Evolutionary conservation across 2,888 invertebrate genomes (phyloP), one percentile per base, ranked within the genome.

Genomic region (Caenorhabditis zanzibari): DNA sequence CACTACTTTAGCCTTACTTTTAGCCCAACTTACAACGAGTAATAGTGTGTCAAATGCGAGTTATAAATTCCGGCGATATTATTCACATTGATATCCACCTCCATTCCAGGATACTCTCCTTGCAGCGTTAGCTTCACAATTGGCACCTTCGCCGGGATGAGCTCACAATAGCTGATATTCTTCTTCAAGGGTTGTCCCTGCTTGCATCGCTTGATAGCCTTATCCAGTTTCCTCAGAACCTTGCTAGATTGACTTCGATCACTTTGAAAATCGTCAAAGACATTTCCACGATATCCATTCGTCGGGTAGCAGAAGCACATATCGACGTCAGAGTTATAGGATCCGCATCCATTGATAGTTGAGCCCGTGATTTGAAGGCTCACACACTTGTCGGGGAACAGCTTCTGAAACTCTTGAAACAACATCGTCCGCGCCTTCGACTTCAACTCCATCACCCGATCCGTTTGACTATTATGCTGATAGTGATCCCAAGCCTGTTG

Each of bases 51-150:
- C 16, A 92, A 73, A 79, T 92, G 90, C 1, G 91, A 90, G 75
- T 92, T 92, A 83, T 91, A 89, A n/a, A 92, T 88, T 28, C 92
- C 92, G 19, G 92, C 89, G 16, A 86, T 82, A 63, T 92, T 92
- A 81, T 92, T 92, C 4, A 89, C 80, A 69, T 92, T 92, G 22
- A 92, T 82, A 85, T 92, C 92, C 16, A 92, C 87, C 63, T 92
- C 90, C 22, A 92, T 80, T 6, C 76, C 85, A 3, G 81, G 75
- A 59, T 82, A 88, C 1, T 86, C 88, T 7, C 56, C 44, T n/a
- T 77, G 35, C 44, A 90, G 61, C 16, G 81, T 54, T 41, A 92
- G 52, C 80, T 89, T 88, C 1, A 91, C 81, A 54, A 91, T 90
- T 9, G 91, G 91, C 5, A 91, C 91, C 41, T 79, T 79, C 1